Conservation (phyloP, 2,888 invertebrate species). For the Embidobia sp. region DNA sequence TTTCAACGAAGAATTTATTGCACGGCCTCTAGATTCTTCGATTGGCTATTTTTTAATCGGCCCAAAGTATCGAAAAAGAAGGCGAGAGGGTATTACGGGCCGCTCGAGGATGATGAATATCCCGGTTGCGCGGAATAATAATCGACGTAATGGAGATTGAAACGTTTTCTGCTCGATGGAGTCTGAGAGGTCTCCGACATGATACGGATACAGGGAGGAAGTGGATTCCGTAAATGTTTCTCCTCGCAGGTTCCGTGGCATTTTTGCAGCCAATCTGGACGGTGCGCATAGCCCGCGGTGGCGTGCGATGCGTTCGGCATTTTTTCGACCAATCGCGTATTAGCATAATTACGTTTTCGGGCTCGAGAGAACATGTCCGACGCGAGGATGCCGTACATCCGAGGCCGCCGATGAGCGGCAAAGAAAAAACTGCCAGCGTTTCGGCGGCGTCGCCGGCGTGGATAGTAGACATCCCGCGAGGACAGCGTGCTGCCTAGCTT, state of each 20-base stretch:
- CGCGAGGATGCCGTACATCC: too few species aligned
- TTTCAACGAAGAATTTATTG: constrained; percentile 39
- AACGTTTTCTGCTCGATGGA: constrained; percentile 53
- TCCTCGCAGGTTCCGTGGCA: constrained; percentile 19
- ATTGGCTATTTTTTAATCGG: constrained; percentile 22
- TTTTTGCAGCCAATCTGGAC: constrained; percentile 56
- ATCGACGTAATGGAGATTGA: constrained; percentile 62
- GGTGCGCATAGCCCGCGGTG: constrained; percentile 76
- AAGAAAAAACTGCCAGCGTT: too few species aligned
- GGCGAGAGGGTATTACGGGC: constrained; percentile 28
- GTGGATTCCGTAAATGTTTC: constrained; percentile 50
- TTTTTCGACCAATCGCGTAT: constrained; percentile 80
- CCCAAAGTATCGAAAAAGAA: constrained; percentile 22
- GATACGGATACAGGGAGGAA: constrained; percentile 39
- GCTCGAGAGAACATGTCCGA: constrained; percentile 28
- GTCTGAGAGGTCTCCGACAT: constrained; percentile 37
- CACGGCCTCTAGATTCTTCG: constrained; percentile 8
- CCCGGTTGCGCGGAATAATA: constrained; percentile 47
- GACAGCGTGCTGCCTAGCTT: constrained; percentile 52
- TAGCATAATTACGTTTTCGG: constrained; percentile 80
- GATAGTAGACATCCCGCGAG: constrained; percentile 25
- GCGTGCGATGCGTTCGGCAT: constrained; percentile 77
- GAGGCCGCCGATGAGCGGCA: too few species aligned
- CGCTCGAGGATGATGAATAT: constrained; percentile 50
- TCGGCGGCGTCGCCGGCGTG: constrained; percentile 6